Evolutionary conservation across 2,113 vertebrate species (phyloP).

Genomic region (Tupaia chinensis): DNA sequence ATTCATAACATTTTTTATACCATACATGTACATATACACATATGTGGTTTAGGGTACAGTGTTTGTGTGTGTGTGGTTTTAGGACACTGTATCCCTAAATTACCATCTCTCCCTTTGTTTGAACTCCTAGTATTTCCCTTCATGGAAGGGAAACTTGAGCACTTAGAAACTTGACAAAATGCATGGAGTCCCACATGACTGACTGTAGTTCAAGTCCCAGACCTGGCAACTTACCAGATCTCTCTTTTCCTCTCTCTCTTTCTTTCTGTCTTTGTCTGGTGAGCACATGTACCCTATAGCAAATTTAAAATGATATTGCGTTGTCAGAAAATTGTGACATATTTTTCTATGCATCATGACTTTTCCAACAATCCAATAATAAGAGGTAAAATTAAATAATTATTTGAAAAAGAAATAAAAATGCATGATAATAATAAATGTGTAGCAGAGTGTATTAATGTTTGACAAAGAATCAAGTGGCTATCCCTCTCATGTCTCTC

Average conservation of each 20-base stretch:
- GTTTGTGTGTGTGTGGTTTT: not conserved
- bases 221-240: too few relatives aligned
- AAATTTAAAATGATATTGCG: too few relatives aligned
- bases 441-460: not conserved
- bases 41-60: not conserved
- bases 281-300: too few relatives aligned
- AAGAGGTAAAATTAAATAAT: too few relatives aligned
- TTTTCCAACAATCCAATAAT: too few relatives aligned
- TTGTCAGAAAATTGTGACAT: too few relatives aligned
- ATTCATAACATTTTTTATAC: not conserved
- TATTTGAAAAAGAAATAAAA: too few relatives aligned
- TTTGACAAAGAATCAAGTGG: not conserved
- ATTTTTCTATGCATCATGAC: too few relatives aligned
- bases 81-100: not conserved
- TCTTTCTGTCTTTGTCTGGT: too few relatives aligned
- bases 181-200: too few relatives aligned
- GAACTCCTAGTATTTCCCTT: not conserved
- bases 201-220: too few relatives aligned
- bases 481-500: not conserved
- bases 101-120: not conserved
- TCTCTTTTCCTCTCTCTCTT: too few relatives aligned
- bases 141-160: not conserved
- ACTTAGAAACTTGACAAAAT: not conserved
- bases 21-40: not conserved
- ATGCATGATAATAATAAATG: not conserved